phyloP scores from a whole-genome alignment of 1,140 invertebrate species.

The Potamilus streckersoni region DNA sequence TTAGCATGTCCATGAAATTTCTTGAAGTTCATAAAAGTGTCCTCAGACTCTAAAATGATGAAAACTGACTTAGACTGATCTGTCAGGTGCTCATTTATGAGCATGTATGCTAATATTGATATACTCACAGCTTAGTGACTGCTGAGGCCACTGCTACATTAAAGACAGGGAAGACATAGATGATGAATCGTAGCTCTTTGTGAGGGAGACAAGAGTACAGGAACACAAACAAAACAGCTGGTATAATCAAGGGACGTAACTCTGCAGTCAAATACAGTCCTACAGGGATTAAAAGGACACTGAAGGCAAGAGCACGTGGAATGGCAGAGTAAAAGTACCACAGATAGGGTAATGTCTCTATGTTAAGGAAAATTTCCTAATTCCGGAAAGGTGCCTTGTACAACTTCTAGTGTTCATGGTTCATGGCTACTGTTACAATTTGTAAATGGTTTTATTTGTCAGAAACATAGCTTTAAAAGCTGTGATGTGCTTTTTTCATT shows the following conservation, averaged over 20 bases:
- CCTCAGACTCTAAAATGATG: no score
- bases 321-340: conserved; percentile 99
- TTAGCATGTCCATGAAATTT: no score
- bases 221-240: conserved; percentile 85
- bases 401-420: no score
- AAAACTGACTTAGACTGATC: background rate
- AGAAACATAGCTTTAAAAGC: no score
- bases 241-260: conserved; percentile 77
- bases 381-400: background rate
- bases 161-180: conserved; percentile 94
- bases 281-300: conserved; percentile 84
- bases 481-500: no score
- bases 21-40: no score
- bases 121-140: conserved; percentile 87
- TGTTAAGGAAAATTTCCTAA: conserved; percentile 31
- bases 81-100: background rate
- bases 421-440: no score
- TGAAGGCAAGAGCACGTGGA: conserved; percentile 86
- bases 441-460: no score
- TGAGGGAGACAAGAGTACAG: conserved; percentile 96
- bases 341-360: conserved; percentile 90
- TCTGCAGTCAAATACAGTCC: conserved; percentile 82
- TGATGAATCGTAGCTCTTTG: conserved; percentile 98
- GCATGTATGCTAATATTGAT: background rate
- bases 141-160: conserved; percentile 90